These are phyloP conservation scores for Perodicticus potto DNA, from an alignment of 2,797 vertebrate genomes.

Conservation along the genomic window DNA sequence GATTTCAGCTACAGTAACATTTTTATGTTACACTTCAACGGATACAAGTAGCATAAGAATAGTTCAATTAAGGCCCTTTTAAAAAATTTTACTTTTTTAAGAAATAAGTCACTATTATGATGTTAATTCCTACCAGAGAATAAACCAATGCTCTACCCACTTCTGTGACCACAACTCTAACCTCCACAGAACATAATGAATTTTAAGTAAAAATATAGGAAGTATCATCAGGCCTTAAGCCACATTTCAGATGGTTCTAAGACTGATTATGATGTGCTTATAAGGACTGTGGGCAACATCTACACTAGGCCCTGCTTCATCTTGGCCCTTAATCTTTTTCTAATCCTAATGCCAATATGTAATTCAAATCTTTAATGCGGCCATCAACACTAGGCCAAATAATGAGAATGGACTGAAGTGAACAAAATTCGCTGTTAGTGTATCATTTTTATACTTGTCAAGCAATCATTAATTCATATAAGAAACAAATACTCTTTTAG, in stretches of 20 bases:
- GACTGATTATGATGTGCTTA: background rate
- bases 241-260: background rate
- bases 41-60: background rate
- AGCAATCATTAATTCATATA: conserved; percentile 5
- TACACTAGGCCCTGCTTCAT: background rate
- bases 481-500: conserved; percentile 1
- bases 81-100: background rate
- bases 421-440: conserved; percentile 39
- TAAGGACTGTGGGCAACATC: background rate
- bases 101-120: background rate
- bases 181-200: background rate
- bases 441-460: conserved; percentile 7
- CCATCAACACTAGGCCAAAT: conserved; percentile 15
- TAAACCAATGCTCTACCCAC: background rate
- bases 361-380: conserved; percentile 36
- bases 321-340: background rate
- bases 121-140: background rate
- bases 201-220: background rate
- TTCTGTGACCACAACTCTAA: background rate
- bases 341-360: conserved; percentile 7
- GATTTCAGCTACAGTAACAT: conserved; percentile 34
- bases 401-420: background rate
- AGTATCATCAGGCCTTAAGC: background rate
- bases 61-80: background rate
- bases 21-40: background rate